Conservation (phyloP, 2,797 vertebrate species). For the Sitta carolinensis region DNA sequence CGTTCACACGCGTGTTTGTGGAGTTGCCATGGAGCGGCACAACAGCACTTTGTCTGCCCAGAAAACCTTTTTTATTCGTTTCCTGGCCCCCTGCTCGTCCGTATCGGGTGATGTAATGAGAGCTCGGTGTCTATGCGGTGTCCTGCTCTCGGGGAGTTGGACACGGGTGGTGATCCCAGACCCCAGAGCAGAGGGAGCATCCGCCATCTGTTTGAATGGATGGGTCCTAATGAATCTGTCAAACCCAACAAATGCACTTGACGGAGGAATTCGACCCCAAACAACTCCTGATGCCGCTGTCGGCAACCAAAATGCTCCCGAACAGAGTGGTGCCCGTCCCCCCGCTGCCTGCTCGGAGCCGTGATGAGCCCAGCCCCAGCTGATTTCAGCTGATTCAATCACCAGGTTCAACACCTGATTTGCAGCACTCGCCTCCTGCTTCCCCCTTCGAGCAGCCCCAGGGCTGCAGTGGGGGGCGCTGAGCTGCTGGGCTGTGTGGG, state of each 20-base stretch:
- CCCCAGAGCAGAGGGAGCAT: neutral
- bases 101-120: neutral
- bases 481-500: neutral
- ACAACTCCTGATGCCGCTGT: neutral
- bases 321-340: neutral
- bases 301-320: neutral
- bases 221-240: neutral
- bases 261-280: neutral
- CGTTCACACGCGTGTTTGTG: neutral
- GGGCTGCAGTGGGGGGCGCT: neutral
- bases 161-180: neutral
- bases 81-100: neutral
- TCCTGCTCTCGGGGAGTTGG: neutral
- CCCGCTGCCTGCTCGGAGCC: neutral
- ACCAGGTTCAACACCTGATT: neutral
- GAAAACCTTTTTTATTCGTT: neutral
- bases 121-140: neutral
- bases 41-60: neutral
- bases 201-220: neutral
- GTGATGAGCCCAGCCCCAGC: neutral
- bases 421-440: neutral
- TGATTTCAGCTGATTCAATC: neutral
- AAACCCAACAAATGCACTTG: neutral
- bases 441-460: neutral
- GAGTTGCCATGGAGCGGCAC: constrained; percentile 42